Evolutionary conservation across 2,888 invertebrate species (phyloP), one percentile per base, ranked within the genome.

Genomic region (Drosophila kanekoi): DNA sequence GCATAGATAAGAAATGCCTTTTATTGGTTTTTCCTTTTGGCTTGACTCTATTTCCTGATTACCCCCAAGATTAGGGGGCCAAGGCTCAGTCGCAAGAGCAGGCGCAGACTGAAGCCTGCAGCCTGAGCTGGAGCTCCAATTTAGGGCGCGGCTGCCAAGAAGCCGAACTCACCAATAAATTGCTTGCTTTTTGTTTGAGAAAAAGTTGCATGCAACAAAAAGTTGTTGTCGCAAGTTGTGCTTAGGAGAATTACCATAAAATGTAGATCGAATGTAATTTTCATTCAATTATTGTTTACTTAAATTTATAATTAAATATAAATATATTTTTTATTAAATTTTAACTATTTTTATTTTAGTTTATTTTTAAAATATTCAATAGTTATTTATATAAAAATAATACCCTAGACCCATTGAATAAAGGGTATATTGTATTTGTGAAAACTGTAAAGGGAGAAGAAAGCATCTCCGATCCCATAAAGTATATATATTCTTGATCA

Each of bases 1-100:
- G 10, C 28, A 38, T 11, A 72, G 88, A 83, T 83, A 83, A 88
- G 83, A 79, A 83, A 88, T 83, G 74, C 88, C 86, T 79, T 83
- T 83, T 83, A 86, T 86, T 83, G 86, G 82, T 69, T 82, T 88
- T 79, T 81, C 70, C 63, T 72, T 78, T 78, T 63, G 53, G 62
- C 65, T 48, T 57, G 60, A 53, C 73, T 71, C 62, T 62, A 65
- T 83, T 83, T 88, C 68, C 83, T 87, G 89, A 89, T 89, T 87
- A 89, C 70, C 69, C 72, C 35, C 65, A 48, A 79, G 87, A 87
- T 87, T 77, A 66, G 18, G 47, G 44, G 40, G 52, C 54, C 66
- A 49, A 56, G 71, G 59, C 67, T 56, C 53, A 53, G 32, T 33
- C 43, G 20, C 37, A 38, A 40, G 28, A 41, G 45, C 33, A 13